Evolutionary conservation across 2,797 vertebrate species (phyloP).

Genomic region (Spinibarbus caldwelli): DNA sequence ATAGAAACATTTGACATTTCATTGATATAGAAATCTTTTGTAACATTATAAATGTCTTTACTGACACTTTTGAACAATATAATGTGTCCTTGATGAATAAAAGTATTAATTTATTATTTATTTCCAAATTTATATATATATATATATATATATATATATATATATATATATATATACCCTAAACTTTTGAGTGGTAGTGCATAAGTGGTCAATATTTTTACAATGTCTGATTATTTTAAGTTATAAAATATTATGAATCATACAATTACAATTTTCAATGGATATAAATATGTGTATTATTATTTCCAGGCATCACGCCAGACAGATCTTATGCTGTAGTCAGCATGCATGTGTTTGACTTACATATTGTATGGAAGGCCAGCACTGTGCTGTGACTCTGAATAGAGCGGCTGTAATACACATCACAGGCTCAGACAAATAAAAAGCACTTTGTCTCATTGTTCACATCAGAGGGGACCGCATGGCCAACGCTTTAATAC

Average conservation of each 20-base stretch:
- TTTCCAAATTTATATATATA: too few species aligned
- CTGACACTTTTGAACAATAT: background rate
- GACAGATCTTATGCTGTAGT: background rate
- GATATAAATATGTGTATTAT: background rate
- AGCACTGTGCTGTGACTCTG: background rate
- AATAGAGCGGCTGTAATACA: conserved; percentile 18
- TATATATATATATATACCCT: too few species aligned
- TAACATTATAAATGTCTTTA: background rate
- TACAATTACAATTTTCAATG: background rate
- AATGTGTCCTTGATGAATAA: too few species aligned
- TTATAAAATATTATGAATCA: background rate
- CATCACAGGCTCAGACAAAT: conserved; percentile 44
- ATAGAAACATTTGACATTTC: background rate
- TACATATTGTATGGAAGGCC: background rate
- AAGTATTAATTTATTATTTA: too few species aligned
- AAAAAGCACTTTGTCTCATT: conserved; percentile 53
- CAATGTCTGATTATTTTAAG: background rate
- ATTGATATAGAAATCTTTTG: background rate
- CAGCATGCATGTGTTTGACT: background rate
- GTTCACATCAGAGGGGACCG: conserved; percentile 49
- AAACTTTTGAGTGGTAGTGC: too few species aligned
- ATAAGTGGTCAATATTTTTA: background rate
- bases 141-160: too few species aligned
- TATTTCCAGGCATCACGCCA: background rate
- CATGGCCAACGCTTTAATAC: conserved; percentile 45